phyloP scores from a whole-genome alignment of 1,140 invertebrate species.

The Acromyrmex heyeri region DNA sequence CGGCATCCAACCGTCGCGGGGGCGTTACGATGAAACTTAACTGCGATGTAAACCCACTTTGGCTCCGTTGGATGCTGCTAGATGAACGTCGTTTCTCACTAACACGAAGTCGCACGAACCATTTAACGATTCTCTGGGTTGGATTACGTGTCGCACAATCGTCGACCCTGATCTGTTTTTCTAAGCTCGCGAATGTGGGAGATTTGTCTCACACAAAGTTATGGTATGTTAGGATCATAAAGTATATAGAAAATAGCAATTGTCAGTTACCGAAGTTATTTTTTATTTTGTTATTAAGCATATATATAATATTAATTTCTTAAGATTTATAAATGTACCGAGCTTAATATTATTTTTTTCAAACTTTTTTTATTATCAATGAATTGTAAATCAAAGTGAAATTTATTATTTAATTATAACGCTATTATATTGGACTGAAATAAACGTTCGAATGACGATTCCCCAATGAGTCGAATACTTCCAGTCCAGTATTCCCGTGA shows the following conservation, averaged over 20 bases:
- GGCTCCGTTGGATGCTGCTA: constrained; percentile 35
- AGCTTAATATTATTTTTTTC: neutral
- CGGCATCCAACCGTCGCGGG: constrained; percentile 35
- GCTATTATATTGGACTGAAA: neutral
- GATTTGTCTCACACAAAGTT: constrained; percentile 51
- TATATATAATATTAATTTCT: neutral
- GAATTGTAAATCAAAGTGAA: neutral
- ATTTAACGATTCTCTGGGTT: constrained; percentile 68
- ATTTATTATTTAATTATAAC: constrained; percentile 46
- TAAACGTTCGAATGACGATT: constrained; percentile 53
- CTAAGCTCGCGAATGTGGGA: constrained; percentile 29
- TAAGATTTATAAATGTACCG: neutral
- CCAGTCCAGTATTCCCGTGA: constrained; percentile 36
- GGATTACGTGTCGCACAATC: constrained; percentile 60
- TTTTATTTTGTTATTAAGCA: neutral
- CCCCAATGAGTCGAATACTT: constrained; percentile 44
- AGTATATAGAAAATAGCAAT: neutral
- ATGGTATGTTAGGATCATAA: neutral
- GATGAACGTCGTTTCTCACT: constrained; percentile 66
- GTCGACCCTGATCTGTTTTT: constrained; percentile 56
- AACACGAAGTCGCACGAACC: constrained; percentile 58
- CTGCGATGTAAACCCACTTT: constrained; percentile 78
- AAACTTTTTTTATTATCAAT: neutral
- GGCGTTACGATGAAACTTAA: constrained; percentile 76
- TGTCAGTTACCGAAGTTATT: neutral